Conservation (phyloP, 2,113 vertebrate species). For the Antennarius striatus region DNA sequence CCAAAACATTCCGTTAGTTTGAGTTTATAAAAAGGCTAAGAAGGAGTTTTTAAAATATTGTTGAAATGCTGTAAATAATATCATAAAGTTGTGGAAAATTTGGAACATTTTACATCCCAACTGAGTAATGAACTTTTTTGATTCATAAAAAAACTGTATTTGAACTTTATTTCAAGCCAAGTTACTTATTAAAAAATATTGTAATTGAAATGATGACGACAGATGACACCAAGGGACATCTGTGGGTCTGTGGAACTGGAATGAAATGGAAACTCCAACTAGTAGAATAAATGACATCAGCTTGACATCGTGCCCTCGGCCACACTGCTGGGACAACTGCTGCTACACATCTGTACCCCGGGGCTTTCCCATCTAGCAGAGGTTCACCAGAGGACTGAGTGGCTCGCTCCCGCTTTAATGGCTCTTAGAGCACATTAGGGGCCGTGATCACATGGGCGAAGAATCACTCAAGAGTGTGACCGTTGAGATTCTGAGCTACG, state of each 20-base stretch:
- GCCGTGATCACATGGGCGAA: constrained; percentile 27
- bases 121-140: too few species aligned
- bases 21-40: too few species aligned
- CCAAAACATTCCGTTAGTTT: too few species aligned
- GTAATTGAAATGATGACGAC: too few species aligned
- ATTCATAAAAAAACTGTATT: too few species aligned
- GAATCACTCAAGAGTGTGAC: constrained; percentile 31
- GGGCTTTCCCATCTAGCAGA: constrained; percentile 44
- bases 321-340: constrained; percentile 6
- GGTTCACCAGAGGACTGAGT: neutral
- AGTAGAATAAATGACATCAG: constrained; percentile 17
- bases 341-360: constrained; percentile 26
- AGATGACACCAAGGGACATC: too few species aligned
- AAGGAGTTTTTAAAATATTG: too few species aligned
- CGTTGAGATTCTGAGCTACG: constrained; percentile 1
- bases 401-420: constrained; percentile 44
- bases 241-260: neutral
- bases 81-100: too few species aligned
- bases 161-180: too few species aligned
- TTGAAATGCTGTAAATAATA: too few species aligned
- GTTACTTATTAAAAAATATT: too few species aligned
- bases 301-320: constrained; percentile 26
- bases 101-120: too few species aligned
- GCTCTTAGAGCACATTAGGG: constrained; percentile 41
- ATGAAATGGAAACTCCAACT: constrained; percentile 15